phyloP scores from a whole-genome alignment of 1,140 invertebrate genomes.

The Centruroides sculpturatus region DNA sequence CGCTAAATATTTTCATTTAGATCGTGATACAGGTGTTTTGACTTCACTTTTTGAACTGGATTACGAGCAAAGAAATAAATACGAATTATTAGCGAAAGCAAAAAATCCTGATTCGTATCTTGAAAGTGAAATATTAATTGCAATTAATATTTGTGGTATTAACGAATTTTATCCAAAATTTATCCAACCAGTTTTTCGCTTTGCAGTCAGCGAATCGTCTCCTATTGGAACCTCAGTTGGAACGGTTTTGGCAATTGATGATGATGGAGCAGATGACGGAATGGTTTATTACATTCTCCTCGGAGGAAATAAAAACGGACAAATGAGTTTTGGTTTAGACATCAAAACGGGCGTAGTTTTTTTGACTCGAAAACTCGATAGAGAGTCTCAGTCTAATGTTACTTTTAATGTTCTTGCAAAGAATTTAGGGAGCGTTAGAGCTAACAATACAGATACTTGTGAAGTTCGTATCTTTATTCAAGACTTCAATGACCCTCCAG shows the following conservation, averaged over 20 bases:
- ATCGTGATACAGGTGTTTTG: constrained; percentile 57
- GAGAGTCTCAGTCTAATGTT: constrained; percentile 77
- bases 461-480: constrained; percentile 84
- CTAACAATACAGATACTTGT: constrained; percentile 87
- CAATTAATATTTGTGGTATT: constrained; percentile 65
- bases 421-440: constrained; percentile 76
- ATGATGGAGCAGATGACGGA: constrained; percentile 76
- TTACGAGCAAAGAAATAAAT: constrained; percentile 66
- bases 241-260: constrained; percentile 73
- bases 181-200: constrained; percentile 75
- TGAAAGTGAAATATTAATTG: constrained; percentile 52
- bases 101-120: constrained; percentile 71
- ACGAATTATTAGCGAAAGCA: constrained; percentile 63
- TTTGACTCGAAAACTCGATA: constrained; percentile 63
- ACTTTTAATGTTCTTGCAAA: constrained; percentile 83
- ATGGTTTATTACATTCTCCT: constrained; percentile 70
- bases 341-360: constrained; percentile 71
- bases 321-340: constrained; percentile 48
- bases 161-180: constrained; percentile 90
- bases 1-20: constrained; percentile 51
- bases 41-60: constrained; percentile 62
- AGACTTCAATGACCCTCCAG: constrained; percentile 79
- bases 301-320: constrained; percentile 81
- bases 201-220: constrained; percentile 83
- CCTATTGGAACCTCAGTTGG: constrained; percentile 71